Conservation (phyloP, 2,113 vertebrate genomes). For the Paratilapia polleni region DNA sequence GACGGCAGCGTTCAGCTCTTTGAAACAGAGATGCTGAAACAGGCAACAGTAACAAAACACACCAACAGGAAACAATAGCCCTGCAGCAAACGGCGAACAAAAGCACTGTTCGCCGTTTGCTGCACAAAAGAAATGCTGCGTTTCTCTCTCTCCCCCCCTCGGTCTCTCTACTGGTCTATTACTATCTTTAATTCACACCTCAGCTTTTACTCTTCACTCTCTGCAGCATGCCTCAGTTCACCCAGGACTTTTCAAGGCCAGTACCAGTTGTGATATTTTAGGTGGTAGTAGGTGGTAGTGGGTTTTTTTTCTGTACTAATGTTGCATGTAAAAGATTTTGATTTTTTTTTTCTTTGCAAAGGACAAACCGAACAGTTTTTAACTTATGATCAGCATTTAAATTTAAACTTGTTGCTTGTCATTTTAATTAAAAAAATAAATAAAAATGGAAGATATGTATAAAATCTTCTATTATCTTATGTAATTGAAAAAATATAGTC, state of each 20-base stretch:
- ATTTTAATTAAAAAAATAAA: no score
- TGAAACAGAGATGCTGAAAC: conserved; percentile 72
- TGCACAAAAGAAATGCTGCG: conserved; percentile 68
- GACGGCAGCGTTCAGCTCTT: conserved; percentile 42
- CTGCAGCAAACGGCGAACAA: conserved; percentile 56
- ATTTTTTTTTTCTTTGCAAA: background rate
- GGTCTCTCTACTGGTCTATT: conserved; percentile 1
- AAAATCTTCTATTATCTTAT: background rate
- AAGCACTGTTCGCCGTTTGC: conserved; percentile 34
- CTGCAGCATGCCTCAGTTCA: background rate
- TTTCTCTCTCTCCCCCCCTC: conserved; percentile 25
- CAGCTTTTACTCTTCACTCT: background rate
- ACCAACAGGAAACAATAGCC: conserved; percentile 45
- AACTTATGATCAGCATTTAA: background rate
- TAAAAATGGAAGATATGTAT: background rate
- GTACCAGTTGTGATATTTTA: background rate
- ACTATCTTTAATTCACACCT: conserved; percentile 31
- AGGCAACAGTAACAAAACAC: conserved; percentile 69
- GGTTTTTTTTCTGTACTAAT: background rate
- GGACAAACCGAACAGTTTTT: background rate
- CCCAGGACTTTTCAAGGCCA: background rate
- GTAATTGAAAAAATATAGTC: background rate
- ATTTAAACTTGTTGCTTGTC: background rate
- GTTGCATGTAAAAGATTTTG: background rate
- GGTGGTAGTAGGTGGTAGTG: background rate